Conservation (phyloP, 2,797 vertebrate species). For the Gymnopithys bicolor region DNA sequence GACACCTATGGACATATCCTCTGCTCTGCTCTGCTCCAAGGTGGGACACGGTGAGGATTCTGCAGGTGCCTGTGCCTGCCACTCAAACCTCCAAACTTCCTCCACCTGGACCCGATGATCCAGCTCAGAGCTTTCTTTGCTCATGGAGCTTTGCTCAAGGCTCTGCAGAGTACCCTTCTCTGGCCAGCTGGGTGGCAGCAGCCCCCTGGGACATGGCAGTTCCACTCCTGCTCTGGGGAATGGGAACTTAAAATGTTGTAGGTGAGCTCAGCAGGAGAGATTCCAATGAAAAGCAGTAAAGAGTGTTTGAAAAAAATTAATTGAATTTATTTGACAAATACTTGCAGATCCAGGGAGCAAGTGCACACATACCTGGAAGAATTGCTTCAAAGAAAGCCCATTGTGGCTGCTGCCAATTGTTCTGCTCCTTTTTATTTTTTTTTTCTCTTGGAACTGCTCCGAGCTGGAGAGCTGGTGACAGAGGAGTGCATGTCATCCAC, state of each 20-base stretch:
- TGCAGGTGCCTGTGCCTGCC: neutral
- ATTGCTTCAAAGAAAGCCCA: constrained; percentile 16
- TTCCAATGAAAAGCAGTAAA: neutral
- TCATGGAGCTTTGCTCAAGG: accelerated
- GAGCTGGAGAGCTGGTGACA: neutral
- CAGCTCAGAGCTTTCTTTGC: neutral
- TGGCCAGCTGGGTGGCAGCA: neutral
- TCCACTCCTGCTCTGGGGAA: neutral
- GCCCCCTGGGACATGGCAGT: neutral
- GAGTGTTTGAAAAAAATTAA: neutral
- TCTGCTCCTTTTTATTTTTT: neutral
- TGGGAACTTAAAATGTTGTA: neutral
- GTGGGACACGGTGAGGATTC: neutral
- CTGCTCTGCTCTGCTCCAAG: neutral
- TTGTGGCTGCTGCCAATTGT: neutral
- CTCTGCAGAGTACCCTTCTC: neutral
- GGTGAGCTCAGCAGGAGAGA: neutral
- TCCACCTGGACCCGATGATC: neutral
- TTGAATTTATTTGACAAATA: constrained; percentile 24
- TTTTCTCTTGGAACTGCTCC: neutral
- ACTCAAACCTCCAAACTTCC: neutral
- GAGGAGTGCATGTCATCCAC: constrained; percentile 7
- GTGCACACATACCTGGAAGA: neutral
- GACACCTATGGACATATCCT: neutral
- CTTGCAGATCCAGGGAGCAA: constrained; percentile 13